A percentile compares a stretch with the other conserved stretches of the same genome.
These are phyloP conservation scores for Florisuga fusca DNA, from an alignment of 2,797 vertebrate species.

Conservation along the genomic window DNA sequence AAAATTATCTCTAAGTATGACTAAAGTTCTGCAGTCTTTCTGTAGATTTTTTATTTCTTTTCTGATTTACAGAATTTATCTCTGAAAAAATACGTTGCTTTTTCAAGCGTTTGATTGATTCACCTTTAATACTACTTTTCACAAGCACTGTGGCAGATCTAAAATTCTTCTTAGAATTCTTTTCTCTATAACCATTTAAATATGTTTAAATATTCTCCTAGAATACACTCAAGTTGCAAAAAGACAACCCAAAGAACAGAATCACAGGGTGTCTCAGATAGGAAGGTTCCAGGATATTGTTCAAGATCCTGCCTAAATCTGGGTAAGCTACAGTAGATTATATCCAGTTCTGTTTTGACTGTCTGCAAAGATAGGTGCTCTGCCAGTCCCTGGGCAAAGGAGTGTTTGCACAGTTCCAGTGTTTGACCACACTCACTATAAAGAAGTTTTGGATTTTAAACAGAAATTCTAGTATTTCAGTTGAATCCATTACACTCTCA, in stretches of 20 bases:
- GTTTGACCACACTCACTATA: not conserved
- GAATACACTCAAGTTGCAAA: not conserved
- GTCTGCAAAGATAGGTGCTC: not conserved
- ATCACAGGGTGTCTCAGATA: not conserved
- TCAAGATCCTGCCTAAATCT: not conserved
- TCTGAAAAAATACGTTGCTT: not conserved
- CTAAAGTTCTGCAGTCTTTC: not conserved
- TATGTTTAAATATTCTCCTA: not conserved
- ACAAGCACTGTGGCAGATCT: not conserved
- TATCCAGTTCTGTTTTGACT: not conserved
- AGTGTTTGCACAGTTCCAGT: not conserved
- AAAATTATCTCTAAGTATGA: not conserved
- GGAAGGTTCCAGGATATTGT: not conserved
- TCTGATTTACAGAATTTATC: not conserved
- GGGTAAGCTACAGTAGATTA: not conserved
- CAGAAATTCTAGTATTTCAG: not conserved
- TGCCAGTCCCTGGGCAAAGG: not conserved
- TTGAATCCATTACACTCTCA: not conserved
- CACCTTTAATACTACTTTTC: not conserved
- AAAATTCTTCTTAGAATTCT: not conserved
- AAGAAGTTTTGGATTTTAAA: not conserved
- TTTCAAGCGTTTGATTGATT: not conserved
- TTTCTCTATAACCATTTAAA: not conserved
- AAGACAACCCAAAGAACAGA: not conserved
- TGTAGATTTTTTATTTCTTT: not conserved